Base-by-base conservation (phyloP, 2,797 vertebrate genomes). In the Pantherophis alleghaniensis region DNA sequence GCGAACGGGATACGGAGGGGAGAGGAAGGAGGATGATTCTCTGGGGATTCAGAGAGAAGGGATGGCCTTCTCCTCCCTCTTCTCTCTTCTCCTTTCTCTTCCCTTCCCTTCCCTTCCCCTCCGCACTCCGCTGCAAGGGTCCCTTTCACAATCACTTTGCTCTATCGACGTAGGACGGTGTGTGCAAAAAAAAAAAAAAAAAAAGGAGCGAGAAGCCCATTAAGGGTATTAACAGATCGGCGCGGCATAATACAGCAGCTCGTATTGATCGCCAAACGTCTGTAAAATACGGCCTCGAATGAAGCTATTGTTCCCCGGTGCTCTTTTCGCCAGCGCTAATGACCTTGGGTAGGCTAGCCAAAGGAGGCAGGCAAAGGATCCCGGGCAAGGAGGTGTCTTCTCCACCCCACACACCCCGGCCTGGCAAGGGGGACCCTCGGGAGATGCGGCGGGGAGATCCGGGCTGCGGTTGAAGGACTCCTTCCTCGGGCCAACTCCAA, bases 161-260 rank as follows among this genome's bases (percentile, higher is more conserved):
- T 96, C 96, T 98, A 99, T 99, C 97, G 99, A 99, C 98, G 97
- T 89, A 96, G 94, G 95, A 96, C 96, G 97, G 97, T 97, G 97
- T 97, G 97, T 94, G 97, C 98, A 97, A 98, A 97, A 47, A 47
- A 47, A 47, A 47, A 47, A 47, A 47, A 47, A 7, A 7, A 7
- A 51, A 98, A 97, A 98, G 98, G 98, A 98, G 97, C 98, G 97
- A 98, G 97, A 97, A 97, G 97, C 97, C 98, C 99, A 99, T 99
- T 98, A 99, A 95, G 98, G 97, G 98, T 98, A 99, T 99, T 98
- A 99, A 99, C 98, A 98, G 98, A 99, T 99, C 98, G 97, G 96
- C 97, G 97, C 98, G 97, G 98, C 98, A 98, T 98, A 98, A 98
- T 98, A 98, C 98, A 98, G 97, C 98, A 98, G 98, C 97, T 97